A percentile compares a stretch with the other conserved stretches of the same genome.
These are phyloP conservation scores for Labeo catla DNA, from an alignment of 2,113 vertebrate species.

Conservation along the genomic window DNA sequence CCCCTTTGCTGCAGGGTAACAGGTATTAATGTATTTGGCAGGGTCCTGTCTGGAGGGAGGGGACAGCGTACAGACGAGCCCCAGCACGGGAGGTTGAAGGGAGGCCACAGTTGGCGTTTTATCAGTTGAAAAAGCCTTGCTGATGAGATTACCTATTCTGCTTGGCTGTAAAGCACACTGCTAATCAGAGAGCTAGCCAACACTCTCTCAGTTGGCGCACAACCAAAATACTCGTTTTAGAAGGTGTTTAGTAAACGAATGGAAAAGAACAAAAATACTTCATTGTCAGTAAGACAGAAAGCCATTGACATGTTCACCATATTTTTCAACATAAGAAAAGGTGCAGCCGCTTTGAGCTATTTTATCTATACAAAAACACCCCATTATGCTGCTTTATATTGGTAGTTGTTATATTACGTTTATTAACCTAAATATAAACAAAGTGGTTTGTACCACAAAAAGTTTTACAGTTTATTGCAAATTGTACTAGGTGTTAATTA, in stretches of 20 bases:
- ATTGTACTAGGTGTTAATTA: no score
- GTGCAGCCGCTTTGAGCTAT: conserved; percentile 22
- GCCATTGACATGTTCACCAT: conserved; percentile 55
- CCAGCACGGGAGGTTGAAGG: conserved; percentile 64
- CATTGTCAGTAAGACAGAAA: conserved; percentile 70
- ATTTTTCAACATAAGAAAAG: conserved; percentile 48
- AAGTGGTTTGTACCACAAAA: no score
- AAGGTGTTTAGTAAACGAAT: conserved; percentile 68
- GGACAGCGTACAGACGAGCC: conserved; percentile 56
- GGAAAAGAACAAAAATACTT: conserved; percentile 46
- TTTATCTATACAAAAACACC: no score
- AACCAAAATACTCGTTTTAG: conserved; percentile 74
- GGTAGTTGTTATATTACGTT: no score
- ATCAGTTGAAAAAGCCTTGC: conserved; percentile 76
- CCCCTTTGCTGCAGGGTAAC: conserved; percentile 67
- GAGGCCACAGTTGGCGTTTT: conserved; percentile 73
- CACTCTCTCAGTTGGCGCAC: conserved; percentile 79
- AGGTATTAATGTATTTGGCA: conserved; percentile 75
- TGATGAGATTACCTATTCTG: conserved; percentile 83
- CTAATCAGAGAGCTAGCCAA: conserved; percentile 79
- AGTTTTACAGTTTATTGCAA: no score
- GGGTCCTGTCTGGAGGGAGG: conserved; percentile 52
- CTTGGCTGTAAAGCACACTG: conserved; percentile 76
- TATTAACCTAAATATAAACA: no score
- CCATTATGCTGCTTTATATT: no score